Evolutionary conservation across 2,888 invertebrate species (phyloP).

Genomic region (Eueremaeus valkanovi): DNA sequence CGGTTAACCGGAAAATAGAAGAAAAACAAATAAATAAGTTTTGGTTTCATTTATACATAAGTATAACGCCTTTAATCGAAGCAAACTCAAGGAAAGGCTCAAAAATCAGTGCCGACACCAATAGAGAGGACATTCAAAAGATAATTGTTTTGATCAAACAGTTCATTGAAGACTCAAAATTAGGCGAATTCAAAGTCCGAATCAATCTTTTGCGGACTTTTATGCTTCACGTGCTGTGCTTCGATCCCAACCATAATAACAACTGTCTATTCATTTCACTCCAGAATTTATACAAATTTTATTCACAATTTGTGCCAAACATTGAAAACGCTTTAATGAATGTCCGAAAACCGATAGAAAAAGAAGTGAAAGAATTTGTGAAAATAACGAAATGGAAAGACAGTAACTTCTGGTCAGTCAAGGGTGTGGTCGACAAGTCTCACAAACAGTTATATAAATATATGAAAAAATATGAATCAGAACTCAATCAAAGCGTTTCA

Average conservation of each 20-base stretch:
- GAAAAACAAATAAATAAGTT: constrained; percentile 61
- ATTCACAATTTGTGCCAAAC: constrained; percentile 68
- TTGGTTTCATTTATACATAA: constrained; percentile 82
- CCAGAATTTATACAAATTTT: constrained; percentile 80
- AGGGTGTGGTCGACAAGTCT: constrained; percentile 78
- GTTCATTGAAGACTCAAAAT: constrained; percentile 74
- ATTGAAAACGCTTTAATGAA: constrained; percentile 64
- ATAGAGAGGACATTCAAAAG: background rate
- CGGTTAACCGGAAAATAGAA: constrained; percentile 34
- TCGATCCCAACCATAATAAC: background rate
- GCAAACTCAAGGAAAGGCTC: constrained; percentile 42
- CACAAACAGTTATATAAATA: constrained; percentile 82
- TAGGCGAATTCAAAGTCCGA: constrained; percentile 77
- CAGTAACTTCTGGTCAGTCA: constrained; percentile 87
- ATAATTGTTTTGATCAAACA: constrained; percentile 64
- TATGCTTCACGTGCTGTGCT: constrained; percentile 43
- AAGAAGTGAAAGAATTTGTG: constrained; percentile 84
- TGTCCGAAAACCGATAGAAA: constrained; percentile 76
- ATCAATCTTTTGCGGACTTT: constrained; percentile 73
- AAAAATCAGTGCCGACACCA: no score
- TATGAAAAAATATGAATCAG: constrained; percentile 71
- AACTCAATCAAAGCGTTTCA: constrained; percentile 36
- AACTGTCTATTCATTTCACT: constrained; percentile 51
- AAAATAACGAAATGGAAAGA: constrained; percentile 95
- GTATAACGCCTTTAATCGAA: constrained; percentile 62